phyloP scores from a whole-genome alignment of 2,797 vertebrate genomes.

The Brotula barbata region DNA sequence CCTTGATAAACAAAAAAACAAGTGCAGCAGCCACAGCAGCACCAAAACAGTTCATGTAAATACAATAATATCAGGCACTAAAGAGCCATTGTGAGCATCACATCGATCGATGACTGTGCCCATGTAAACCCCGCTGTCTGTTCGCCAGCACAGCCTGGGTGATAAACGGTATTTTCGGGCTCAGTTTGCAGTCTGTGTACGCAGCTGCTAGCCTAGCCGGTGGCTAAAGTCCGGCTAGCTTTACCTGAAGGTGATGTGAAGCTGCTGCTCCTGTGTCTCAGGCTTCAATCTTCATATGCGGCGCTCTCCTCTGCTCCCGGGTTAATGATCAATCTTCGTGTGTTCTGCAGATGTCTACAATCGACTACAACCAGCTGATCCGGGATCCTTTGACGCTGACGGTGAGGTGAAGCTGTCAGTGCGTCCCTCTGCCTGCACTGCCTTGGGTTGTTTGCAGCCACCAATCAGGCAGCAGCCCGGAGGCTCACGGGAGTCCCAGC shows the following conservation, averaged over 20 bases:
- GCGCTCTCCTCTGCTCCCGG: not conserved
- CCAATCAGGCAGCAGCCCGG: conserved; percentile 62
- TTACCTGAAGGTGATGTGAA: conserved; percentile 61
- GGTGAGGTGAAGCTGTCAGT: conserved; percentile 45
- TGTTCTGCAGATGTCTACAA: conserved; percentile 30
- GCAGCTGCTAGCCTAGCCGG: conserved; percentile 35
- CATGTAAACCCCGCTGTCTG: not conserved
- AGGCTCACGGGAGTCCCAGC: not conserved
- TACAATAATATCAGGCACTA: too few species aligned
- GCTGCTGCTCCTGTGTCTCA: conserved; percentile 13
- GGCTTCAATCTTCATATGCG: conserved; percentile 31
- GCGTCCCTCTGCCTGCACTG: conserved; percentile 27
- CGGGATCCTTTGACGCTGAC: conserved; percentile 66
- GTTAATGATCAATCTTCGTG: not conserved
- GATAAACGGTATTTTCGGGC: too few species aligned
- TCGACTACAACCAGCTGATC: conserved; percentile 55
- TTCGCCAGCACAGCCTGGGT: too few species aligned
- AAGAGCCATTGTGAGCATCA: too few species aligned
- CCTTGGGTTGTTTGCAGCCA: not conserved
- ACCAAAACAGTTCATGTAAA: too few species aligned
- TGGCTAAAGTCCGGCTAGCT: not conserved
- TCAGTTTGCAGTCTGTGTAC: conserved; percentile 20
- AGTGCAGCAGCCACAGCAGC: not conserved
- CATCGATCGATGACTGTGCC: too few species aligned
- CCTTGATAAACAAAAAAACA: conserved; percentile 25